Conservation (phyloP, 1,140 invertebrate species). For the Teleopsis dalmanni region DNA sequence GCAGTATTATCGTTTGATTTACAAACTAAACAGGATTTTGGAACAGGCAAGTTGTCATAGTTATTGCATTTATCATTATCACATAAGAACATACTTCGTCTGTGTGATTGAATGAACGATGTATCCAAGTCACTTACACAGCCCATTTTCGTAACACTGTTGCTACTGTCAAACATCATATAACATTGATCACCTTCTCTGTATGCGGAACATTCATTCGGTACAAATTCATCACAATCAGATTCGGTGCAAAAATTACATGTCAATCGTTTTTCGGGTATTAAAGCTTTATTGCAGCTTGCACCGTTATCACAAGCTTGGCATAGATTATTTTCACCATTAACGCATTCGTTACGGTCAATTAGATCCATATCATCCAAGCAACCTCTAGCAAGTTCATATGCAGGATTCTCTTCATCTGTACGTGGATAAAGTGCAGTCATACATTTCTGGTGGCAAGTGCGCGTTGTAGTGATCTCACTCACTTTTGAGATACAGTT, state of each 20-base stretch:
- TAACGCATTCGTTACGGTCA: constrained; percentile 22
- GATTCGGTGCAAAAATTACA: constrained; percentile 25
- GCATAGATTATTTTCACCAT: constrained; percentile 19
- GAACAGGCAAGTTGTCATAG: neutral
- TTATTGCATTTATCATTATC: constrained; percentile 28
- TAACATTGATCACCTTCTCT: constrained; percentile 29
- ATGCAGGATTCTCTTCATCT: constrained; percentile 14
- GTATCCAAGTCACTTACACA: constrained; percentile 25
- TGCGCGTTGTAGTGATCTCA: constrained; percentile 8
- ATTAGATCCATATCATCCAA: constrained; percentile 30
- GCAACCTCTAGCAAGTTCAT: constrained; percentile 27
- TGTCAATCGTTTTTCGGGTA: constrained; percentile 24
- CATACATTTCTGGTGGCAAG: constrained; percentile 28
- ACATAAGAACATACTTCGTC: constrained; percentile 24
- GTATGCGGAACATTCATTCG: constrained; percentile 17
- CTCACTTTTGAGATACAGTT: constrained; percentile 19
- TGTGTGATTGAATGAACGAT: constrained; percentile 10
- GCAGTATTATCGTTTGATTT: constrained; percentile 12
- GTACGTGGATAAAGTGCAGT: constrained; percentile 26
- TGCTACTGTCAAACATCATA: constrained; percentile 15
- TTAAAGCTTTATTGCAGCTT: constrained; percentile 19
- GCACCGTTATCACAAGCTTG: constrained; percentile 16
- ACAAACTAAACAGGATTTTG: constrained; percentile 14
- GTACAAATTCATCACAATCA: constrained; percentile 6
- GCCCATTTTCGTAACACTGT: constrained; percentile 18